Evolutionary conservation across 1,140 invertebrate genomes (phyloP), one percentile per base, ranked within the genome.

Genomic region (Hermetia illucens): DNA sequence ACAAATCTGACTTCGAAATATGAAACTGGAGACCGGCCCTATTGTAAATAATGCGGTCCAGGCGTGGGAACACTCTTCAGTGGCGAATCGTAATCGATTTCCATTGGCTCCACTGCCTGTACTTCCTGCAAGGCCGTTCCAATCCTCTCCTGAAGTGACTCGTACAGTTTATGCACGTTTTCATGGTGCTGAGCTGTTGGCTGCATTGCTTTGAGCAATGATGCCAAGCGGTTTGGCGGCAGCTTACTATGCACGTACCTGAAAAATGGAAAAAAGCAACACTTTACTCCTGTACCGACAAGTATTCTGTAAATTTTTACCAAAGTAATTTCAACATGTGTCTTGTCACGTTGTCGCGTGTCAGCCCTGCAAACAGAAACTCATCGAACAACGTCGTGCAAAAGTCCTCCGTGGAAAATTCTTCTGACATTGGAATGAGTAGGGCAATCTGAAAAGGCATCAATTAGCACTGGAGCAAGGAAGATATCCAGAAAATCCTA

Each of bases 341-440:
- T 27, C 87, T 69, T n/a, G 85, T 82, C 1, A 95, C 89, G 70
- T 92, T 94, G 54, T 95, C 90, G 41, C 80, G 73, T 5, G 75
- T 74, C 22, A 94, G 68, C 0, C 84, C 84, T 31, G 88, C 82
- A 60, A 91, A 86, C 46, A 96, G 87, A 55, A 95, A 95, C 61
- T 95, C 91, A 65, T 95, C 91, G 68, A 97, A 95, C 13, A 96
- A 75, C 1, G 88, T 86, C 2, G 87, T 91, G 63, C 90, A 95
- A 53, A 95, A 95, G 45, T 94, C 90, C 67, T 94, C 89, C 4
- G 83, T 79, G 43, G 79, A 69, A 59, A 96, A 96, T 59, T 95
- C 91, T 46, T 96, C 92, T 2, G 77, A 72, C 69, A 94, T 79
- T 34, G 84, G 79, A 46, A 94, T 82, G 1, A 97, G 66, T 25